phyloP scores from a whole-genome alignment of 2,888 invertebrate genomes.

The Acanthosoma haemorrhoidale region DNA sequence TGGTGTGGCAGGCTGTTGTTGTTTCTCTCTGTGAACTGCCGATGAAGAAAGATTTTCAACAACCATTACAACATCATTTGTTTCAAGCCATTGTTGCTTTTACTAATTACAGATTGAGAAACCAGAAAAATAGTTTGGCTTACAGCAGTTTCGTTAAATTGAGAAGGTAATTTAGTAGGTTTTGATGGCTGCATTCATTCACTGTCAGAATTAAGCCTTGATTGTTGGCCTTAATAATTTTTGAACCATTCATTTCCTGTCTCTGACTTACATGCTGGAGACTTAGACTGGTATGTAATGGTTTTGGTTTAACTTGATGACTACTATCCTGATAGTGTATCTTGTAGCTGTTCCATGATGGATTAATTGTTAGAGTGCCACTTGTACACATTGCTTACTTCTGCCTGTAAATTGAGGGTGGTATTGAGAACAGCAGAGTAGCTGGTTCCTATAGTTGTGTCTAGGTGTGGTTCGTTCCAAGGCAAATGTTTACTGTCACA shows the following conservation, averaged over 20 bases:
- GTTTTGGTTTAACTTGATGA: conserved; percentile 35
- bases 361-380: conserved; percentile 7
- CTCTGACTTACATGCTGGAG: conserved; percentile 35
- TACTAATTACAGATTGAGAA: not conserved
- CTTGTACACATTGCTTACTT: conserved; percentile 23
- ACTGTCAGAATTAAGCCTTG: conserved; percentile 18
- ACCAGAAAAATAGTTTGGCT: not conserved
- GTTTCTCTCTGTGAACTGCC: conserved; percentile 34
- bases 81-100: not conserved
- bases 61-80: conserved; percentile 28
- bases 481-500: no score
- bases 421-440: conserved; percentile 41
- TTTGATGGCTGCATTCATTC: not conserved
- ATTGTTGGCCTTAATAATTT: conserved; percentile 35
- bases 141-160: not conserved
- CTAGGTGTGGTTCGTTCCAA: no score
- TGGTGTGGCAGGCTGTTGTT: conserved; percentile 37
- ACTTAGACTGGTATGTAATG: conserved; percentile 36
- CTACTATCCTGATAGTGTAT: conserved; percentile 38
- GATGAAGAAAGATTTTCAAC: conserved; percentile 35
- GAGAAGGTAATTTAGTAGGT: not conserved
- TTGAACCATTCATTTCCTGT: conserved; percentile 37
- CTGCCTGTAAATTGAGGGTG: conserved; percentile 15
- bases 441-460: no score
- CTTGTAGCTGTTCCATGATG: conserved; percentile 38